Evolutionary conservation across 1,140 invertebrate genomes (phyloP).

Genomic region (Anoplolepis gracilipes): DNA sequence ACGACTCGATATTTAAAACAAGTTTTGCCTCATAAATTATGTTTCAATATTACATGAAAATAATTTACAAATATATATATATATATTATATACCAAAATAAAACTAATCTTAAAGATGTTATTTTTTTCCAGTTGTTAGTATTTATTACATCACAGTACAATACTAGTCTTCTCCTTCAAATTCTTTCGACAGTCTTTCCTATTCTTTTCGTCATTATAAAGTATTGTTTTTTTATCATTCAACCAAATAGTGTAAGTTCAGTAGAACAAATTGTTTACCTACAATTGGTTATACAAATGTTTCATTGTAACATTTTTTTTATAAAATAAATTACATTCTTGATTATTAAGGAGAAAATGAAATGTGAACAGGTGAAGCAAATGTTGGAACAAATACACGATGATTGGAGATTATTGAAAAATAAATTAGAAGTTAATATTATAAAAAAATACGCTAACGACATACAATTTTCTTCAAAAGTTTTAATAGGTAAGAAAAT

Average conservation of each 20-base stretch:
- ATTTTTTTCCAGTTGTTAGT: neutral
- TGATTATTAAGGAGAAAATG: neutral
- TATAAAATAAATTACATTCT: neutral
- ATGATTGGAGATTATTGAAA: constrained; percentile 41
- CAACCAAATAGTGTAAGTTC: neutral
- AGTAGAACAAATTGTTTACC: neutral
- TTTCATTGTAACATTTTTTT: neutral
- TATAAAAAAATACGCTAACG: neutral
- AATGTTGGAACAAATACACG: neutral
- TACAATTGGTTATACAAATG: neutral
- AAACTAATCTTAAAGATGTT: too few relatives aligned
- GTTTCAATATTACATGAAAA: neutral
- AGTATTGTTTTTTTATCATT: constrained; percentile 27
- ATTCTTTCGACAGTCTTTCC: neutral
- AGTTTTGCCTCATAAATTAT: neutral
- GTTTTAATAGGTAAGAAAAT: neutral
- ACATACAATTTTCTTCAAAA: neutral
- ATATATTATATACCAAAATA: neutral
- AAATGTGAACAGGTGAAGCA: constrained; percentile 10
- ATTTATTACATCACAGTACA: constrained; percentile 16
- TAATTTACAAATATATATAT: neutral
- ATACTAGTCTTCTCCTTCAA: neutral
- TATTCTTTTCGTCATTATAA: neutral
- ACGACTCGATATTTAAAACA: neutral
- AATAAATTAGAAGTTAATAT: constrained; percentile 41